A percentile compares a stretch with the other conserved stretches of the same genome.
Evolutionary conservation across 2,113 vertebrate genomes (phyloP).

Genomic region (Prunella himalayana): DNA sequence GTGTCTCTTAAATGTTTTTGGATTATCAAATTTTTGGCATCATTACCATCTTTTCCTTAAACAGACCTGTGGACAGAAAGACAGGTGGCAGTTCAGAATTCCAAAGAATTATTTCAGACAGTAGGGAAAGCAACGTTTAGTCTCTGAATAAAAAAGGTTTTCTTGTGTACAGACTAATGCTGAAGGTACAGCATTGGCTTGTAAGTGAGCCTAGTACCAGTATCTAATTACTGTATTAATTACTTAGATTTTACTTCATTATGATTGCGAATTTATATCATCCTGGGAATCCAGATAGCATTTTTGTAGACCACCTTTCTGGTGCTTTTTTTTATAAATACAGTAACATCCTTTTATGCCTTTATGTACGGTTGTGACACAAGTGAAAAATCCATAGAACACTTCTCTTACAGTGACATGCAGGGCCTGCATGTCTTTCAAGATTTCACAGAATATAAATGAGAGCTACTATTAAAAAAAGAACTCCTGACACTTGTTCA

Average conservation of each 20-base stretch:
- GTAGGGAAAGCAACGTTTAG: not conserved
- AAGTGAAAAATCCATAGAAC: not conserved
- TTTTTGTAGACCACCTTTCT: not conserved
- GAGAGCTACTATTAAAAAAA: not conserved
- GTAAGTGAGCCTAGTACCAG: not conserved
- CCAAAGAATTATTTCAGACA: not conserved
- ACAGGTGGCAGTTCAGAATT: not conserved
- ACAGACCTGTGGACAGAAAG: not conserved
- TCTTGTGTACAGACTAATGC: not conserved
- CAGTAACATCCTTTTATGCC: not conserved
- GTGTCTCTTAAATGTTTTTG: not conserved
- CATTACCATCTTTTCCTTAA: not conserved
- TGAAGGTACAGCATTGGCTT: not conserved
- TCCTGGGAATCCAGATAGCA: not conserved
- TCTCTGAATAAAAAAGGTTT: not conserved
- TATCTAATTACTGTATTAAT: not conserved
- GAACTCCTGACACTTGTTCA: not conserved
- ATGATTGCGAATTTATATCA: not conserved
- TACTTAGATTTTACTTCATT: not conserved
- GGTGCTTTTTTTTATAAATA: not conserved
- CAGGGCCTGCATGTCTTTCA: not conserved
- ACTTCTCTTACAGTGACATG: not conserved
- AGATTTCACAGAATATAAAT: not conserved
- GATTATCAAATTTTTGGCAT: not conserved
- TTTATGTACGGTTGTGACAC: not conserved